Base-by-base conservation (phyloP, 1,140 invertebrate genomes). In the Macrobrachium nipponense region DNA sequence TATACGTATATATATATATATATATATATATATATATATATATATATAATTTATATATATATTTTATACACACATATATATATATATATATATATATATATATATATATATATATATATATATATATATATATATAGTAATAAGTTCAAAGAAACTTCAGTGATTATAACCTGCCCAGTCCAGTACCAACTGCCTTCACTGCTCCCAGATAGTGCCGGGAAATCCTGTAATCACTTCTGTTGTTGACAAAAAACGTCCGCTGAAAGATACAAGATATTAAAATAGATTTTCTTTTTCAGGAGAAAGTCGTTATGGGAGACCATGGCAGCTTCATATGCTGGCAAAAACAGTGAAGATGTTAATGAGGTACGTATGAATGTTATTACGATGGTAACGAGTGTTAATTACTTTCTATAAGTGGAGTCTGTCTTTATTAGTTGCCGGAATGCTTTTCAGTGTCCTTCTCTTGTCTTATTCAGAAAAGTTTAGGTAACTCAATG, bases 111-210 rank as follows among this genome's bases (percentile, higher is more conserved):
- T 20, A 60, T 61, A 79, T 20, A 79, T 61, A 79, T 20, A 79
- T 61, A 79, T 61, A 60, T 61, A 79, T 61, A 79, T 61, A 79
- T 27, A 68, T 36, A 36, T 36, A n/a, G n/a, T n/a, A n/a, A n/a
- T n/a, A n/a, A n/a, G n/a, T 36, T 36, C 27, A 36, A n/a, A n/a
- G n/a, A n/a, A n/a, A 4, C 27, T 36, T 4, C 27, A 36, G 64
- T 8, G 12, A 17, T 27, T 66, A 70, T 51, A 88, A 88, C 88
- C 88, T 80, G 88, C 89, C 89, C 89, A 89, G 72, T 89, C 89
- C 59, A 89, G 88, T 27, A 89, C 86, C 59, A 88, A 88, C 88
- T 17, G 88, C 89, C 80, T 89, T 89, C 17, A 89, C 82, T 68
- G 73, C 82, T 58, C 89, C 89, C 61, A 75, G 73, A 79, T 89